Base-by-base conservation (phyloP, 2,113 vertebrate genomes). In the Corythaixoides concolor region DNA sequence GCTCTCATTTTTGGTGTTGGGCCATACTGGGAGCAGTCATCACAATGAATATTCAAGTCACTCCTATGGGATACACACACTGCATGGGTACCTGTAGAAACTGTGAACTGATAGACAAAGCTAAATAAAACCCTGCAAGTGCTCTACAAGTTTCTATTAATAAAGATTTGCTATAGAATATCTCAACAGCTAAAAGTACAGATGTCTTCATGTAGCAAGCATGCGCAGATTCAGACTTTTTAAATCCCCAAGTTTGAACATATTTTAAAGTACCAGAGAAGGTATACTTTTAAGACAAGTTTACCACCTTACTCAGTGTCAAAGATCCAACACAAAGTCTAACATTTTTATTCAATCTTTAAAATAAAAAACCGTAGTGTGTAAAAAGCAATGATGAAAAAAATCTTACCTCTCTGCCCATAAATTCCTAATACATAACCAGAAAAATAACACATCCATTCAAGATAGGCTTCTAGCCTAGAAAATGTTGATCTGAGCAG, bases 331-430 rank as follows among this genome's bases (percentile, higher is more conserved):
- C 16, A 24, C 32, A 17, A 63, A 45, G 22, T 9, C 32, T 20
- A 12, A 23, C 14, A 68, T 59, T 70, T 53, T 67, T 22, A 17
- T 23, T 81, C 12, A 9, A 7, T 55, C 70, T 86, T 74, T 62
- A 23, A 79, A 86, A 37, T 3, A 33, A 56, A 49, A 55, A n/a
- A 8, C 0, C 5, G 3, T 17, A 75, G 6, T 1, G 1, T 19
- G 4, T 37, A 50, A 73, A 69, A 88, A 70, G 39, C 16, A 67
- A 24, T 2, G 2, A 39, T 1, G 45, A 6, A 55, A 19, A 55
- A 90, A 85, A 77, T 20, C 4, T 27, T 32, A 2, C 8, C 15
- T 30, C 19, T 56, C 21, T 76, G 20, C 8, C 21, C 27, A 32
- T 45, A n/a, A 43, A 72, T 78, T 68, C 35, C 53, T 67, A 86